phyloP scores from a whole-genome alignment of 2,888 invertebrate species.

The Dromius quadrimaculatus region DNA sequence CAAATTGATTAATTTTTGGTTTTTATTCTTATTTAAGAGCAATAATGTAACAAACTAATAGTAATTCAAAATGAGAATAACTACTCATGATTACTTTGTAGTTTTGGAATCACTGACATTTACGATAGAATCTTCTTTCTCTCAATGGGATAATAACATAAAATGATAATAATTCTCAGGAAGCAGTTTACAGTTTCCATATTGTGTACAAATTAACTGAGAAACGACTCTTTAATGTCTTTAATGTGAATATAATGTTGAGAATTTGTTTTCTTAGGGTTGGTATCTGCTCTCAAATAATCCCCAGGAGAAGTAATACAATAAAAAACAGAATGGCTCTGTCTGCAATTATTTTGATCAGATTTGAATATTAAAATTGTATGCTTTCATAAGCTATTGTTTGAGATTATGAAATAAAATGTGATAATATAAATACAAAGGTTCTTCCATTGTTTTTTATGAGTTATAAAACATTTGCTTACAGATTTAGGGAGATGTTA shows the following conservation, averaged over 20 bases:
- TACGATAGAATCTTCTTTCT: no score
- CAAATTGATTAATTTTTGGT: no score
- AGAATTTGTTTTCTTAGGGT: constrained; percentile 16
- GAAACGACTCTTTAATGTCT: constrained; percentile 20
- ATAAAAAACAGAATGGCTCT: constrained; percentile 10
- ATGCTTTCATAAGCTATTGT: constrained; percentile 2
- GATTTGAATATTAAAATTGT: constrained; percentile 32
- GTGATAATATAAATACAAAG: constrained; percentile 7
- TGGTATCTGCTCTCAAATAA: constrained; percentile 8
- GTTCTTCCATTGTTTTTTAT: not conserved
- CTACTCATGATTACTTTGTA: no score
- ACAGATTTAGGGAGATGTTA: no score
- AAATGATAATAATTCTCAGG: constrained; percentile 12
- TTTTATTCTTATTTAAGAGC: no score
- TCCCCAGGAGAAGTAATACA: not conserved
- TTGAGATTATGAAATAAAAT: constrained; percentile 4
- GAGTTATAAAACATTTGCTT: not conserved
- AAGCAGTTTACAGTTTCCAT: not conserved
- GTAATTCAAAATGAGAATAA: no score
- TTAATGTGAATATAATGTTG: constrained; percentile 30
- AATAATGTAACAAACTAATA: no score
- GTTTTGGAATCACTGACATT: no score
- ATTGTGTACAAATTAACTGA: constrained; percentile 33
- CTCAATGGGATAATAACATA: constrained; percentile 18
- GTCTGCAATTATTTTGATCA: constrained; percentile 22